Base-by-base conservation (phyloP, 2,797 vertebrate genomes). In the Xenops minutus region DNA sequence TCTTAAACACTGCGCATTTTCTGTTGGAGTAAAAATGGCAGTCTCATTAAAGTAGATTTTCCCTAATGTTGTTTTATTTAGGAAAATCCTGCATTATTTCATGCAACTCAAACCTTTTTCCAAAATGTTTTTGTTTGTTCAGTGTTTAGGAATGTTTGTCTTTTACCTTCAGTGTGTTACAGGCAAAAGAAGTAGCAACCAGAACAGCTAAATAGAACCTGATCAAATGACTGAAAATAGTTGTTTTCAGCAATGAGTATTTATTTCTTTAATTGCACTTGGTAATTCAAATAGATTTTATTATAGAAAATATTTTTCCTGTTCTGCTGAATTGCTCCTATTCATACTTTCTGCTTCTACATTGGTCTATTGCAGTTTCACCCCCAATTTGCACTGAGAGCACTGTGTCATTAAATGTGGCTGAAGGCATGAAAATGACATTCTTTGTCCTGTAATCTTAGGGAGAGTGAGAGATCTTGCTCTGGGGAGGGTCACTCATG, bases 231-330 rank as follows among this genome's bases (percentile, higher is more conserved):
- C 30, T 91, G 36, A 62, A 72, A 92, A 80, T 0, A 66, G 61
- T 62, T 84, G 3, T 84, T 78, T 79, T 93, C 43, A 89, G 20
- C 78, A 64, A 62, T 29, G 27, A 72, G 7, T 87, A 22, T 39
- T 95, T 89, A 41, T 73, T 97, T 97, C 96, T 95, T 97, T 93
- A 95, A 93, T 95, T 96, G 94, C 94, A 95, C 88, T 96, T 97
- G 94, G 96, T 96, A 96, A 95, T 95, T 90, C 46, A 78, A 43
- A 32, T 66, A 58, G 73, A 14, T 23, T 85, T 81, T 51, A 43
- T 44, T 88, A 24, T 9, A 72, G 54, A 34, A 63, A 72, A 2
- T 8, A 1, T 1, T 7, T 56, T 26, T 62, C 61, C 10, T 81
- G 6, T 75, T 54, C 10, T 46, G 6, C 64, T 78, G 29, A 63